Conservation (phyloP, 2,113 vertebrate species). For the Thermophis baileyi region DNA sequence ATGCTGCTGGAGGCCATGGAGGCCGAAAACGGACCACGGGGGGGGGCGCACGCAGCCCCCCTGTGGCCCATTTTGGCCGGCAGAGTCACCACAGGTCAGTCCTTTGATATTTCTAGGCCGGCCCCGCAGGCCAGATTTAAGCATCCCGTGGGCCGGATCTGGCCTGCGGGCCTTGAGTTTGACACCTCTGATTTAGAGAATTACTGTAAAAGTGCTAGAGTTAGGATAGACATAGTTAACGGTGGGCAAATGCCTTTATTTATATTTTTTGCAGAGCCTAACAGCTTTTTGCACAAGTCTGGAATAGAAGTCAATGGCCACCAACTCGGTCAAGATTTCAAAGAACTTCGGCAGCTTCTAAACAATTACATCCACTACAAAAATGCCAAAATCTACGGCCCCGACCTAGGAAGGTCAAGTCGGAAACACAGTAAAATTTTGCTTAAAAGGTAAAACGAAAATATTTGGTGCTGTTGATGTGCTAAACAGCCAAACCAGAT, state of each 20-base stretch:
- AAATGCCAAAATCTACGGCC: constrained; percentile 78
- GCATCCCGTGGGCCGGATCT: too few species aligned
- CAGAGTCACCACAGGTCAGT: too few species aligned
- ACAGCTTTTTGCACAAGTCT: constrained; percentile 89
- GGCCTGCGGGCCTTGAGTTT: too few species aligned
- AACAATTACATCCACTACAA: constrained; percentile 69
- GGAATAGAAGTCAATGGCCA: constrained; percentile 77
- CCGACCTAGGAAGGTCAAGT: constrained; percentile 80
- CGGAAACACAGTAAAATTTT: constrained; percentile 69
- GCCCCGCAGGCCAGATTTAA: too few species aligned
- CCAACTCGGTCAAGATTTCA: constrained; percentile 89
- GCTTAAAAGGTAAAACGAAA: constrained; percentile 76
- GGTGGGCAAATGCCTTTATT: neutral
- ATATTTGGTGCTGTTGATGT: neutral
- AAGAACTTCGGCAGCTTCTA: constrained; percentile 76
- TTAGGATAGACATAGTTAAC: neutral
- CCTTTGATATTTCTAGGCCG: too few species aligned
- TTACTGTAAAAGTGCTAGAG: neutral
- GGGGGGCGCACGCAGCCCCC: too few species aligned
- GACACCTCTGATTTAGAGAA: neutral
- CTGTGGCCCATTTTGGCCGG: too few species aligned
- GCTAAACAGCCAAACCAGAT: neutral
- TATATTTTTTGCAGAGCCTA: constrained; percentile 78
- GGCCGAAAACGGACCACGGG: too few species aligned
- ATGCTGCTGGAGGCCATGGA: too few species aligned